These are phyloP conservation scores for Bilobella aurantiaca DNA, from an alignment of 1,140 invertebrate species.

Conservation along the genomic window DNA sequence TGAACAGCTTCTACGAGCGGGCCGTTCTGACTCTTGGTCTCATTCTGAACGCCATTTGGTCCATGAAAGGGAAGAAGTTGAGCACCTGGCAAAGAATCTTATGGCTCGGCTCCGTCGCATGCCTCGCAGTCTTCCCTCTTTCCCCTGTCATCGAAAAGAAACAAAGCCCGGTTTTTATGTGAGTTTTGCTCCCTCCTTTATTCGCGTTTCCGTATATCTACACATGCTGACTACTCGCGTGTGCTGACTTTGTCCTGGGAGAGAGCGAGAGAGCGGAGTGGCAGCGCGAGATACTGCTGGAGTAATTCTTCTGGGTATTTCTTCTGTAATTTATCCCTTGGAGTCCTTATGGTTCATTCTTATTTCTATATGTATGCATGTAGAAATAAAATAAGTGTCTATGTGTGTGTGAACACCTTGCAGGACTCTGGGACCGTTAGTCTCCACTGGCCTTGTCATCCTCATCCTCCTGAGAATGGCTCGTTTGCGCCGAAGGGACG, in stretches of 20 bases:
- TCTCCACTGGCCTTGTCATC: neutral
- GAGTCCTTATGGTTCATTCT: no score
- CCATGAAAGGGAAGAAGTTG: slow-evolving; percentile 16
- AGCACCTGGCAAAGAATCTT: slow-evolving; percentile 24
- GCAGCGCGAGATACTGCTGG: no score
- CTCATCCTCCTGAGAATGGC: slow-evolving; percentile 1
- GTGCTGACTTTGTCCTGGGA: no score
- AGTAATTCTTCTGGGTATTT: no score
- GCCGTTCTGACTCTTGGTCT: slow-evolving; percentile 52
- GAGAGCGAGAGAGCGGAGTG: no score
- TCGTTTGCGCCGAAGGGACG: slow-evolving; percentile 5
- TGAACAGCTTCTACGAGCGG: slow-evolving; percentile 47
- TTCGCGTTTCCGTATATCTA: no score
- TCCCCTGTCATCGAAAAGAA: slow-evolving; percentile 54
- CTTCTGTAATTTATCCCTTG: no score
- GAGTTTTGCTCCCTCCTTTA: slow-evolving; percentile 43
- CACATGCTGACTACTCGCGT: no score
- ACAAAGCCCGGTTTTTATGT: slow-evolving; percentile 50
- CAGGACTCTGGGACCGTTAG: neutral
- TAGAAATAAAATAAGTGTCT: no score
- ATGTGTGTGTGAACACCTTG: no score
- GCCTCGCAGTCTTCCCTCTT: slow-evolving; percentile 60
- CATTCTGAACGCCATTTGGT: slow-evolving; percentile 43
- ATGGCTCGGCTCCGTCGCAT: slow-evolving; percentile 13
- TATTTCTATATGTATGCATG: no score